Evolutionary conservation across 1,140 invertebrate species (phyloP).

Genomic region (Oreohelix idahoensis): DNA sequence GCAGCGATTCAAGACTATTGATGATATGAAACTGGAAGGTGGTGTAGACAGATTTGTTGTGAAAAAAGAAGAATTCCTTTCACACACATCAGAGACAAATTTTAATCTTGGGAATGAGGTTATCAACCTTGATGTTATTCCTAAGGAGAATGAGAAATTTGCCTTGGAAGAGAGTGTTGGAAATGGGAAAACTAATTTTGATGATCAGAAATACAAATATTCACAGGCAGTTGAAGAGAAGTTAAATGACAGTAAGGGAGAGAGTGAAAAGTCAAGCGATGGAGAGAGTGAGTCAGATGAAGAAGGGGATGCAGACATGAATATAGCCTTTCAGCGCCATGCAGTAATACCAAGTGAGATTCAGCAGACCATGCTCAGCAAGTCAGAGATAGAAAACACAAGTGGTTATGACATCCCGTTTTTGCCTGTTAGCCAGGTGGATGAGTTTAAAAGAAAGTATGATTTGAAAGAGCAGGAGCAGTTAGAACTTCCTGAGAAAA

Average conservation of each 20-base stretch:
- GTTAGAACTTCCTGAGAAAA: slow-evolving; percentile 12
- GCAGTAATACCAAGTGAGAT: background rate
- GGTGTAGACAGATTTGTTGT: slow-evolving; percentile 15
- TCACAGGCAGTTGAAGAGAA: background rate
- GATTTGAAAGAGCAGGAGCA: slow-evolving; percentile 24
- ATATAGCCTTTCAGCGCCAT: background rate
- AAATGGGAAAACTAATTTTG: slow-evolving; percentile 1
- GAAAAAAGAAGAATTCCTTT: slow-evolving; percentile 33
- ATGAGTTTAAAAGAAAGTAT: slow-evolving; percentile 30
- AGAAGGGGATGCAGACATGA: slow-evolving; percentile 2
- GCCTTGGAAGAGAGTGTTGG: background rate
- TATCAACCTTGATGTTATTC: slow-evolving; percentile 24
- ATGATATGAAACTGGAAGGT: slow-evolving; percentile 21
- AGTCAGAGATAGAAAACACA: slow-evolving; percentile 5
- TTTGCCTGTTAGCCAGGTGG: slow-evolving; percentile 19
- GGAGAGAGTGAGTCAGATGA: slow-evolving; percentile 29
- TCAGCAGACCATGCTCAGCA: background rate
- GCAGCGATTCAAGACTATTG: slow-evolving; percentile 13
- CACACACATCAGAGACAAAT: background rate
- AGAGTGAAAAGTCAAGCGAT: slow-evolving; percentile 34
- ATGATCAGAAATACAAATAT: slow-evolving; percentile 30
- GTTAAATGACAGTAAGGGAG: slow-evolving; percentile 21
- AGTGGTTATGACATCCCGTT: slow-evolving; percentile 32
- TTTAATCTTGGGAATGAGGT: slow-evolving; percentile 16
- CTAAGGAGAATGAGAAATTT: slow-evolving; percentile 26